Conservation (phyloP, 1,140 invertebrate genomes). For the Dufourea novaeangliae region DNA sequence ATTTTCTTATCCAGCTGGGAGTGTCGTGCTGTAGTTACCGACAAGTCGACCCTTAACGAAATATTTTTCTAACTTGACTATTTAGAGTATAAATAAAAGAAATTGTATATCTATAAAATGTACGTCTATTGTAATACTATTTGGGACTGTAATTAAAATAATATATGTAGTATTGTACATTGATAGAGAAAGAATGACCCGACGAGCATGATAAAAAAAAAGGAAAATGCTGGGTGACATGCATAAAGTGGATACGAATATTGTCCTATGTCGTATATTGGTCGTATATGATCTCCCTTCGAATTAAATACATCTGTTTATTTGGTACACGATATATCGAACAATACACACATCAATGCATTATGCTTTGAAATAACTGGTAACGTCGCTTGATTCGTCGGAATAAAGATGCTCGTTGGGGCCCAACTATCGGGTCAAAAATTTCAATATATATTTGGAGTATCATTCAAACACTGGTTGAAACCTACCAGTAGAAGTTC, state of each 20-base stretch:
- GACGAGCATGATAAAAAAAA: neutral
- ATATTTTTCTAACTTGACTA: conserved; percentile 45
- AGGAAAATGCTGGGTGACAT: neutral
- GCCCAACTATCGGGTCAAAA: neutral
- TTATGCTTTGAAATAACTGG: conserved; percentile 1
- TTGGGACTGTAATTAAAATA: conserved; percentile 6
- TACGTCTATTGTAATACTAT: neutral
- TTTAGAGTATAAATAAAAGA: conserved; percentile 38
- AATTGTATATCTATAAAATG: conserved; percentile 27
- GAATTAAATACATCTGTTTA: conserved; percentile 33
- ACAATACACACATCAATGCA: conserved; percentile 18
- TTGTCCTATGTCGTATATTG: too few relatives aligned
- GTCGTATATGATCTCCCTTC: neutral
- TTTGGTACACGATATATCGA: conserved; percentile 19
- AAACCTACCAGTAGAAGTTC: neutral
- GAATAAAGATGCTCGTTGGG: neutral
- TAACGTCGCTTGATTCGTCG: neutral
- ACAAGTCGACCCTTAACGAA: conserved; percentile 12
- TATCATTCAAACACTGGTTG: neutral
- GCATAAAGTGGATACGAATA: too few relatives aligned
- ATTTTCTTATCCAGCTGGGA: neutral
- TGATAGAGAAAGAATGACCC: neutral
- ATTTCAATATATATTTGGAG: neutral
- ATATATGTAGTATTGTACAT: conserved; percentile 4
- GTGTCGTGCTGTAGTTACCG: neutral